Evolutionary conservation across 2,888 invertebrate genomes (phyloP), one percentile per base, ranked within the genome.

Genomic region (Aporophyla nigra): DNA sequence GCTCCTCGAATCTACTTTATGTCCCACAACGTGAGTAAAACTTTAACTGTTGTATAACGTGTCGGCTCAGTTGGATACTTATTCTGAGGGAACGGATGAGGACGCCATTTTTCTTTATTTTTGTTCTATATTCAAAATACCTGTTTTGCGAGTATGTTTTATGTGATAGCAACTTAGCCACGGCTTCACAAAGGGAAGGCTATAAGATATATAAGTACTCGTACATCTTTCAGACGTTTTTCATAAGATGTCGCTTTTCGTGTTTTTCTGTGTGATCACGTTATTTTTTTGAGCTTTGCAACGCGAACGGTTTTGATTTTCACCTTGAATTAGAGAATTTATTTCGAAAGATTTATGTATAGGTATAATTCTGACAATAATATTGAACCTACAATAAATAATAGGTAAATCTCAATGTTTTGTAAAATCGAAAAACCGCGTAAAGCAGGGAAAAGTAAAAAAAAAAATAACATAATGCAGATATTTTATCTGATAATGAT

Each of bases 91-190:
- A 54, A 19, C n/a, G 33, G 54, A 68, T 46, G 24, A 61, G 54
- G 61, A 81, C 21, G 53, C 51, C 62, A 76, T 82, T 71, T 33
- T 81, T 66, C 7, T 80, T 59, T 71, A n/a, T 67, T 75, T 62
- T 43, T 56, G 75, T 85, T 68, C 81, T 24, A 33, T 61, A 62
- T 81, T 81, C 63, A 84, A 80, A 81, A 67, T 65, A 49, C 14
- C 14, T 24, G 19, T 54, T 27, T 49, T 63, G 33, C 82, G 54
- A 56, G 62, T 51, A 33, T 49, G 21, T 63, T 33, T 63, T 63
- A 24, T n/a, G 6, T 19, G 16, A 58, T 21, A 66, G 24, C 5
- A 16, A 54, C 16, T 12, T 33, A 53, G 3, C 21, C 12, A 0
- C 5, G 33, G 4, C 19, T 54, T 19, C 9, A 40, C 27, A 27